These are phyloP conservation scores for Vimba vimba DNA, from an alignment of 2,113 vertebrate species.

Conservation along the genomic window DNA sequence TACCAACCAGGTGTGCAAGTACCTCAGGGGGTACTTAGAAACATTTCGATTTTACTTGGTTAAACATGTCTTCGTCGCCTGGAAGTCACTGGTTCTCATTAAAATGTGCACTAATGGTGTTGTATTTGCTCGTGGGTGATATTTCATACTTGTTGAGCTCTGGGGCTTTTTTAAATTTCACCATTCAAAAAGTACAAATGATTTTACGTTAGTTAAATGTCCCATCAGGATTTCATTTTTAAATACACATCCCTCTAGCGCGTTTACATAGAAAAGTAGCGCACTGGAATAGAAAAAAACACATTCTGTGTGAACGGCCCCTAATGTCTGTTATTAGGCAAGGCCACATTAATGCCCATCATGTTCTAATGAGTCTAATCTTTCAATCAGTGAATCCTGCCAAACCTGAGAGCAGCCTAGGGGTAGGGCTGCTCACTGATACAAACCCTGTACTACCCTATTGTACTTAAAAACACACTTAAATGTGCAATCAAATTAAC, in stretches of 20 bases:
- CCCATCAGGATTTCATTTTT: conserved; percentile 2
- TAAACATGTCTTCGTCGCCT: not conserved
- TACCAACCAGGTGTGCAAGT: not conserved
- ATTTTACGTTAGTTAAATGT: conserved; percentile 5
- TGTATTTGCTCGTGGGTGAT: conserved; percentile 6
- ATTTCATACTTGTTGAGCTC: conserved; percentile 19
- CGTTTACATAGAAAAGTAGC: no score
- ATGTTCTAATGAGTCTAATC: conserved; percentile 17
- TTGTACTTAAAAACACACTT: not conserved
- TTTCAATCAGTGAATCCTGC: not conserved
- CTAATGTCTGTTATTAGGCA: conserved; percentile 14
- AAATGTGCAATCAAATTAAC: not conserved
- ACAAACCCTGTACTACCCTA: not conserved
- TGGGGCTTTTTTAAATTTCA: not conserved
- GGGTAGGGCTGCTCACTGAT: not conserved
- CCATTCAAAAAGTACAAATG: not conserved
- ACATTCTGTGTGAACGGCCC: no score
- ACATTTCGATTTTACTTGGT: conserved; percentile 1
- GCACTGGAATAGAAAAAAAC: no score
- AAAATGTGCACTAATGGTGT: not conserved
- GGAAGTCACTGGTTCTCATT: not conserved
- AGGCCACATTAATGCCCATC: not conserved
- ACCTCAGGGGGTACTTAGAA: not conserved
- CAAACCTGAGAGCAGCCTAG: not conserved
- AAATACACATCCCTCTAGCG: not conserved